phyloP scores from a whole-genome alignment of 2,888 invertebrate genomes.

The Pyrochroa serraticornis region DNA sequence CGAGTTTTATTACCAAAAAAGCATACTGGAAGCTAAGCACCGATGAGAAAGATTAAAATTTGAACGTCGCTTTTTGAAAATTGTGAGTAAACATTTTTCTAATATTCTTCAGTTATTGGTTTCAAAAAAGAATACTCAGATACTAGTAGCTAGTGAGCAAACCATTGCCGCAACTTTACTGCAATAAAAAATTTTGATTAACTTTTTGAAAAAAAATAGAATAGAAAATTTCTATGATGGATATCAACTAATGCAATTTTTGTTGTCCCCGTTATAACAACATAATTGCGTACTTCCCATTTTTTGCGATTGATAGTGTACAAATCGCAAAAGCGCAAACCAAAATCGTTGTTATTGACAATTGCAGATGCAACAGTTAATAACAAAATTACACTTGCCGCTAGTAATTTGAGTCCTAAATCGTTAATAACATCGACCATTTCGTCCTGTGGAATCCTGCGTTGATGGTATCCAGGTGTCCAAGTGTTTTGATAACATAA shows the following conservation, averaged over 20 bases:
- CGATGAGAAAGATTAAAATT: no score
- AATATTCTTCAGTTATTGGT: no score
- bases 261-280: not conserved
- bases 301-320: conserved; percentile 1
- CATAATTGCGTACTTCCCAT: no score
- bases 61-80: no score
- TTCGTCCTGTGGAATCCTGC: conserved; percentile 65
- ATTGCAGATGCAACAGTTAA: not conserved
- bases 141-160: no score
- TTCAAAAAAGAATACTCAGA: no score
- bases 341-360: conserved; percentile 1
- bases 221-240: not conserved
- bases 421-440: conserved; percentile 84
- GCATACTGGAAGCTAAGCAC: no score
- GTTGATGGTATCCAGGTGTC: conserved; percentile 11
- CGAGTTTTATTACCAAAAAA: no score
- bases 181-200: no score
- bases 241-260: not conserved
- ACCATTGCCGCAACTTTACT: no score
- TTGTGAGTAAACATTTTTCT: no score
- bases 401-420: conserved; percentile 71
- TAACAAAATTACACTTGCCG: conserved; percentile 53
- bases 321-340: not conserved
- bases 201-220: no score
- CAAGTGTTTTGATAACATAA: conserved; percentile 18